A percentile compares a stretch with the other conserved stretches of the same genome.
Evolutionary conservation across 2,888 invertebrate species (phyloP).

Genomic region (Odontocolon sp.): DNA sequence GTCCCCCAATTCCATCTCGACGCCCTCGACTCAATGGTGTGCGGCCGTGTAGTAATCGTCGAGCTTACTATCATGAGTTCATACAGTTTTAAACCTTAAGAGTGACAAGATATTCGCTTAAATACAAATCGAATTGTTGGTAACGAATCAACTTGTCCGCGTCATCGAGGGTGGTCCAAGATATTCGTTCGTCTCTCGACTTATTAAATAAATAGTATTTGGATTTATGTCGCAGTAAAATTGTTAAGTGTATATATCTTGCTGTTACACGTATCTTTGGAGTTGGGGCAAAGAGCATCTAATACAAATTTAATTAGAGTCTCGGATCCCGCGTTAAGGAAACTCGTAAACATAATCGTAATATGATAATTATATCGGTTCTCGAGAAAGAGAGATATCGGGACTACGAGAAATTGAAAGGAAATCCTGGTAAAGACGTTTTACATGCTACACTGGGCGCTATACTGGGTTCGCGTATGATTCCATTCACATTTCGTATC

Average conservation of each 20-base stretch:
- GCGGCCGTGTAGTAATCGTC: slow-evolving; percentile 32
- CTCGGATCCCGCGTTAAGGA: slow-evolving; percentile 52
- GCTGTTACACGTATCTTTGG: slow-evolving; percentile 50
- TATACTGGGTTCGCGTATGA: slow-evolving; percentile 12
- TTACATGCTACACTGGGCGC: slow-evolving; percentile 7
- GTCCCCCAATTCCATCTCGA: slow-evolving; percentile 77
- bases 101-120: too few relatives aligned
- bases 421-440: slow-evolving; percentile 33
- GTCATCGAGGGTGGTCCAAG: slow-evolving; percentile 33
- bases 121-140: too few relatives aligned
- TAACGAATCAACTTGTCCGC: not conserved
- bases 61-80: slow-evolving; percentile 7
- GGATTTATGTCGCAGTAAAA: slow-evolving; percentile 61
- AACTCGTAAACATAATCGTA: slow-evolving; percentile 72
- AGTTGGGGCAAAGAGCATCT: slow-evolving; percentile 36
- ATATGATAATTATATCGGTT: slow-evolving; percentile 72
- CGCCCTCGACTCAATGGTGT: slow-evolving; percentile 58
- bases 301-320: slow-evolving; percentile 71
- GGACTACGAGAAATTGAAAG: not conserved
- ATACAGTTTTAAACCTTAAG: too few relatives aligned
- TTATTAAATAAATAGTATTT: slow-evolving; percentile 40
- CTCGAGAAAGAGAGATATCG: not conserved
- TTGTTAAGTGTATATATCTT: slow-evolving; percentile 36
- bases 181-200: slow-evolving; percentile 9
- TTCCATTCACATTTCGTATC: slow-evolving; percentile 59